Percentiles rank a stretch among this genome's conserved stretches.
These are phyloP conservation scores for Sparidentex hasta DNA, from an alignment of 2,797 vertebrate genomes.

Conservation along the genomic window DNA sequence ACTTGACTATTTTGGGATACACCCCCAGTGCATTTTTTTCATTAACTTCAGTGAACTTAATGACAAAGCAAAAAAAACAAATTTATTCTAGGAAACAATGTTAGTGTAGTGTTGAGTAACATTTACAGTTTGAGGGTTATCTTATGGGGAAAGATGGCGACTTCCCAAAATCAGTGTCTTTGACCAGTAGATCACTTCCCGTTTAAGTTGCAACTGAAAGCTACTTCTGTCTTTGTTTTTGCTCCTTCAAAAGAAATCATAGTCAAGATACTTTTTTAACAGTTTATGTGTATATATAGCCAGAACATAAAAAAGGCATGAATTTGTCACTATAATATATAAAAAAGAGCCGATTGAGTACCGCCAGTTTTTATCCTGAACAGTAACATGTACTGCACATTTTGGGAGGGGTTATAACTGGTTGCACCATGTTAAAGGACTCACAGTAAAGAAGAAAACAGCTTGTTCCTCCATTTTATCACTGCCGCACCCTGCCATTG, in stretches of 20 bases:
- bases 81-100: background rate
- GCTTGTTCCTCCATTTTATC: background rate
- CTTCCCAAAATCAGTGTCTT: slow-evolving; percentile 26
- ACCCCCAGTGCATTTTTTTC: background rate
- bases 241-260: background rate
- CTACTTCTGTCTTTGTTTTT: slow-evolving; percentile 34
- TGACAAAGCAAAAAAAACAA: no score
- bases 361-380: background rate
- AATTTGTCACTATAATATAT: background rate
- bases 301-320: background rate
- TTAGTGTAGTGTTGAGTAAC: background rate
- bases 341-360: background rate
- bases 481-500: background rate
- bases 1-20: background rate
- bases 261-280: background rate
- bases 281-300: background rate
- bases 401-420: background rate
- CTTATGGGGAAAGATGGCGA: slow-evolving; percentile 1
- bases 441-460: background rate
- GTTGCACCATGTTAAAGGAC: background rate
- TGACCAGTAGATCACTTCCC: slow-evolving; percentile 23
- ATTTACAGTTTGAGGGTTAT: background rate
- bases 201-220: slow-evolving; percentile 23
- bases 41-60: background rate
- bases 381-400: background rate